Base-by-base conservation (phyloP, 2,797 vertebrate genomes). In the Psittacula derbiana region DNA sequence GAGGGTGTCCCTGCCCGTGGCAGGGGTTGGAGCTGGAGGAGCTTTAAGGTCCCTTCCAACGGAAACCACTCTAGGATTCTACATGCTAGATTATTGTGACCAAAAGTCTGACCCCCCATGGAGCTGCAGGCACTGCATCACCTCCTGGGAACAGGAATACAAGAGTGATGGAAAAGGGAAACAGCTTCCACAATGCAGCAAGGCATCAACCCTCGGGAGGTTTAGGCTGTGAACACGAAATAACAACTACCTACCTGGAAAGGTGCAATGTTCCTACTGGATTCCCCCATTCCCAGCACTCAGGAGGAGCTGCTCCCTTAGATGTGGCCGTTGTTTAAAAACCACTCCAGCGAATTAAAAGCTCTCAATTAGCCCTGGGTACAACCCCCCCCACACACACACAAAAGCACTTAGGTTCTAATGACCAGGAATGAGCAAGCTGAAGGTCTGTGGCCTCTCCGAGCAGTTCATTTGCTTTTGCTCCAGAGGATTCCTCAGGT, bases 211-310 rank as follows among this genome's bases (percentile, higher is more conserved):
- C n/a, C 55, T 57, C 20, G 2, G 49, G 25, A 70, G 49, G 33
- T 40, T 60, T 5, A 13, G 62, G 38, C 38, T 72, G 31, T 18
- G 70, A 33, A 16, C 16, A 11, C 12, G 46, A 73, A 82, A 41
- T 12, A 33, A 13, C 27, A 46, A 19, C 30, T 28, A 60, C 15
- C 13, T 19, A 2, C 36, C 10, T 0, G 1, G 55, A 18, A 52
- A 81, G 46, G 16, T 2, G 12, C 20, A 25, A 7, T 2, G 5
- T 53, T 79, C 16, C 7, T 30, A 18, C 2, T 0, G 1, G 5
- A 11, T n/a, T 61, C 21, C 20, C 49, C 25, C 10, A 6, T 2
- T 62, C 33, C 25, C 57, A n/a, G 33, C 0, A 31, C 17, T 3
- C 43, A 44, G 70, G 10, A 84, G 33, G n/a, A 14, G 36, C 65